Base-by-base conservation (phyloP, 2,113 vertebrate genomes). In the Hippocampus mohnikei region DNA sequence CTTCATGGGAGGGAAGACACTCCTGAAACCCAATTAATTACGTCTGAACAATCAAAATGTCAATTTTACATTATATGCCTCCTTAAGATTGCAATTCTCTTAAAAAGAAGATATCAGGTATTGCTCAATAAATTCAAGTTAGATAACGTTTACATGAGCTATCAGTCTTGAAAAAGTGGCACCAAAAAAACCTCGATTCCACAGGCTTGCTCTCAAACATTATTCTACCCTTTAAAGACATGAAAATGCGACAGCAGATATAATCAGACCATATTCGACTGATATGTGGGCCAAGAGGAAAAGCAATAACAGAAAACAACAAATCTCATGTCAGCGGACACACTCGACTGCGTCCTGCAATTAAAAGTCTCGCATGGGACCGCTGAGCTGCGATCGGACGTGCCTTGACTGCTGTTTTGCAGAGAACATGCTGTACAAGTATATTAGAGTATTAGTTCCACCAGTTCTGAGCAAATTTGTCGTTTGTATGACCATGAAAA, bases 241-340 rank as follows among this genome's bases (percentile, higher is more conserved):
- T 82, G 42, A 81, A 84, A 84, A 55, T 71, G 76, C 69, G 75
- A 74, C 77, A 76, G 53, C 74, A 83, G 69, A 81, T 81, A 75
- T 84, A 82, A 83, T 85, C 85, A 80, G 79, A 82, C 80, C 33
- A 41, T 53, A 80, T 78, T 20, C 10, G 81, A 76, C 69, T 74
- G 80, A 84, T 84, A 73, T 77, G 76, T 21, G 66, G 59, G 62
- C 56, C 72, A 74, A 72, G 48, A n/a, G 5, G 65, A 74, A 69
- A 67, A 63, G 72, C 37, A 53, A 71, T 3, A 75, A 71, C 18
- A 53, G 18, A 71, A 52, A 65, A 70, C 55, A 58, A 70, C 11
- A 69, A 72, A 74, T 82, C 44, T 29, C 56, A 20, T 61, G 52
- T 66, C 16, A 1, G 15, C 41, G 68, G 76, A 71, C 77, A 71